Base-by-base conservation (phyloP, 2,888 invertebrate species). In the Rhagium mordax region DNA sequence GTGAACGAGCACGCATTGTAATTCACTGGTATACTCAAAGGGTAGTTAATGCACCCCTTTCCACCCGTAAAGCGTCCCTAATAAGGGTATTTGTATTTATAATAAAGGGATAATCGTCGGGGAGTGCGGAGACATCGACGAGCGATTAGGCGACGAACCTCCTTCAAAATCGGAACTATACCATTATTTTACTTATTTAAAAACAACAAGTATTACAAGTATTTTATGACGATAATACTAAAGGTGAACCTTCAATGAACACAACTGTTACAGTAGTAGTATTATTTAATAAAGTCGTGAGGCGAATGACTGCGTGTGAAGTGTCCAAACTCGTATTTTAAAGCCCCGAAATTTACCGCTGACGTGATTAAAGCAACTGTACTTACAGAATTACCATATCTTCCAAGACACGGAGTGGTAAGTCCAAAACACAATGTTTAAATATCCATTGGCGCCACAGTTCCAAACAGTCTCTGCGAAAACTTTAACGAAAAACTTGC, bases 301-400 rank as follows among this genome's bases (percentile, higher is more conserved):
- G 41, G 41, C 41, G 41, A 41, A 33, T 33, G 33, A 33, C 33
- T 13, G 13, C 33, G 33, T 13, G 13, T 10, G 4, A 41, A n/a
- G 4, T 41, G 41, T n/a, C 3, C 1, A 13, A 2, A 5, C n/a
- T 41, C 13, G 13, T 41, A 2, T 41, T n/a, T 3, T 41, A 41
- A 41, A n/a, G n/a, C n/a, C n/a, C n/a, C n/a, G n/a, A n/a, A n/a
- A n/a, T n/a, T n/a, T n/a, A n/a, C n/a, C n/a, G n/a, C n/a, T 13
- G n/a, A n/a, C 4, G 41, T 41, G 4, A 41, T 4, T 41, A 41
- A 41, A 41, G 5, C 13, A 41, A 10, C n/a, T n/a, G 65, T 85
- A 87, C 87, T 87, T 86, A 87, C 87, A 87, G 77, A 83, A 87
- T 87, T 81, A 87, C 87, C 87, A 87, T 87, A 86, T 87, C 87